Base-by-base conservation (phyloP, 92 coral and sea anemone genomes). In the Epizoanthus illoricatus region DNA sequence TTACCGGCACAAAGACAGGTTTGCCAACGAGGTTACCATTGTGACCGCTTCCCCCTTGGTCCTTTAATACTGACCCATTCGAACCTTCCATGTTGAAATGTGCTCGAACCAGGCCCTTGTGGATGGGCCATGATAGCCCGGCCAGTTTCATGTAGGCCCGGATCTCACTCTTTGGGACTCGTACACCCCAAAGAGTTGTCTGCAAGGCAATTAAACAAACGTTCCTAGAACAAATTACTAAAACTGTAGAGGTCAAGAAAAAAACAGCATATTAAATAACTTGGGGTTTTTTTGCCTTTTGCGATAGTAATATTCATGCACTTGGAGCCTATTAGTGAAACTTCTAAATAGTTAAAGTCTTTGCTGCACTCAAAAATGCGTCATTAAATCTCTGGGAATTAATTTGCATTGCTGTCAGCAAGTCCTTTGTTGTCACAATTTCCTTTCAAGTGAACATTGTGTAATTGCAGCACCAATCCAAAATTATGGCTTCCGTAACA, bases 141-240 rank as follows among this genome's bases (percentile, higher is more conserved):
- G 98, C 98, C 39, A 92, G 87, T 80, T 95, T 89, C 94, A 94
- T 90, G 92, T 95, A 95, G 75, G 86, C 84, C 47, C 81, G 88
- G 60, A 95, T 92, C 75, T 95, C 98, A 4, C 54, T 70, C 71
- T 93, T 94, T 21, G 92, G 89, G 6, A 93, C 86, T 66, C 69
- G 91, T 47, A 93, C 92, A 10, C 94, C 94, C 98, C 98, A 95
- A 5, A 95, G 85, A 13, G 98, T 93, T 54, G 91, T 83, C 98
- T 95, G 79, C 62, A 36, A 65, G 33, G 40, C 63, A 45, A 15
- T 18, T 13, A 28, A 23, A 43, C 19, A 5, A 19, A 12, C 47
- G n/a, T 39, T 28, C 16, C 12, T 9, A 52, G 56, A 7, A n/a
- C 4, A 42, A 12, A 15, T 28, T 73, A 0, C 18, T 73, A 49